phyloP scores from a whole-genome alignment of 1,140 invertebrate genomes.

The Drosophila ohnishii region DNA sequence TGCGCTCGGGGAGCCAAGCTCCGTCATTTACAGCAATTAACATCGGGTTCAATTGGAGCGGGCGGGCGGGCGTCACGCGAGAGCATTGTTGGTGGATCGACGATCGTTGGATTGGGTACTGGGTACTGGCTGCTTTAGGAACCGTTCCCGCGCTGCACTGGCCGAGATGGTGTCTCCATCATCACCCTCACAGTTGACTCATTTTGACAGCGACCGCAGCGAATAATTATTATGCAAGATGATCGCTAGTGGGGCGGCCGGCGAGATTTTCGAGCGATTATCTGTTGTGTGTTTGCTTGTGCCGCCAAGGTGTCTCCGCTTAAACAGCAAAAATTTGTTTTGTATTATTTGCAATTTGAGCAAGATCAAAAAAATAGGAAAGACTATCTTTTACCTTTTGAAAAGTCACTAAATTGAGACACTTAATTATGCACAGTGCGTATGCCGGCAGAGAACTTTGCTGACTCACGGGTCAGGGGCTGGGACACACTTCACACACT shows the following conservation, averaged over 20 bases:
- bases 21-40: conserved; percentile 60
- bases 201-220: background rate
- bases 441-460: background rate
- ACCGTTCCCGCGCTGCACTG: background rate
- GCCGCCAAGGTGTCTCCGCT: background rate
- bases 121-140: conserved; percentile 1
- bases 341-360: background rate
- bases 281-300: background rate
- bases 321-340: background rate
- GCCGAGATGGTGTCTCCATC: conserved; percentile 4
- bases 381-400: background rate
- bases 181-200: conserved; percentile 8
- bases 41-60: conserved; percentile 68
- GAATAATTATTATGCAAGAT: conserved; percentile 21
- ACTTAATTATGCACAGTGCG: no score
- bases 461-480: background rate
- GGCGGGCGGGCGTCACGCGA: conserved; percentile 20
- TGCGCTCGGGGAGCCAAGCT: background rate
- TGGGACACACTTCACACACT: no score
- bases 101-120: background rate
- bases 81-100: conserved; percentile 2
- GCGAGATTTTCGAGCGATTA: background rate
- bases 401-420: background rate
- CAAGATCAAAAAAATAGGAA: background rate
- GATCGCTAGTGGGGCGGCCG: no score